These are phyloP conservation scores for Chloroceryle aenea DNA, from an alignment of 2,113 vertebrate genomes.

Conservation along the genomic window DNA sequence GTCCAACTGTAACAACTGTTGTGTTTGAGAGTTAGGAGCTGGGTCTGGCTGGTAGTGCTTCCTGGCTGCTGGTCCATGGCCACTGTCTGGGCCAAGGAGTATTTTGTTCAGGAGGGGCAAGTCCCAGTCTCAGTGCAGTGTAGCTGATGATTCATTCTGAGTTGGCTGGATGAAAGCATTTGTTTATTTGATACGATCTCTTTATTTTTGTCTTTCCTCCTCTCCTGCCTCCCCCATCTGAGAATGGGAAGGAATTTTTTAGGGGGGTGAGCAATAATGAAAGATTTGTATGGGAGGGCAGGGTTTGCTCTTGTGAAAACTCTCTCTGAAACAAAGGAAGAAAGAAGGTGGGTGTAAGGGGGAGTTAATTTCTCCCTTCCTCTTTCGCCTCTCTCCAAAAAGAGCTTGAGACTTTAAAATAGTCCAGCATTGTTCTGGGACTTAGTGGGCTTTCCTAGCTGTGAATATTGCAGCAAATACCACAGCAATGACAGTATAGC, in stretches of 20 bases:
- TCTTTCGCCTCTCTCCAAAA: constrained; percentile 30
- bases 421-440: constrained; percentile 69
- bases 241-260: constrained; percentile 25
- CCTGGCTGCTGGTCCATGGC: not conserved
- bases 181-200: constrained; percentile 47
- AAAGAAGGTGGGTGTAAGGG: constrained; percentile 55
- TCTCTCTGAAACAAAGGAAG: constrained; percentile 35
- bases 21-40: not conserved
- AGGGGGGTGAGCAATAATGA: constrained; percentile 21
- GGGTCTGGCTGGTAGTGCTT: not conserved
- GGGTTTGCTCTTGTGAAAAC: constrained; percentile 36
- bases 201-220: constrained; percentile 47
- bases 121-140: not conserved
- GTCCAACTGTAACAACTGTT: not conserved
- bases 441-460: constrained; percentile 69
- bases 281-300: not conserved
- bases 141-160: constrained; percentile 28
- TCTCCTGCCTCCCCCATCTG: not conserved
- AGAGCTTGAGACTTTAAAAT: constrained; percentile 68
- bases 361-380: constrained; percentile 60
- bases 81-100: not conserved
- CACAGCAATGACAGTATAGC: constrained; percentile 71
- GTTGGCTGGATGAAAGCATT: not conserved
- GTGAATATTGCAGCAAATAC: constrained; percentile 70
- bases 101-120: not conserved